A percentile compares a stretch with the other conserved stretches of the same genome.
These are phyloP conservation scores for Seira ritae DNA, from an alignment of 2,888 invertebrate genomes.

Conservation along the genomic window DNA sequence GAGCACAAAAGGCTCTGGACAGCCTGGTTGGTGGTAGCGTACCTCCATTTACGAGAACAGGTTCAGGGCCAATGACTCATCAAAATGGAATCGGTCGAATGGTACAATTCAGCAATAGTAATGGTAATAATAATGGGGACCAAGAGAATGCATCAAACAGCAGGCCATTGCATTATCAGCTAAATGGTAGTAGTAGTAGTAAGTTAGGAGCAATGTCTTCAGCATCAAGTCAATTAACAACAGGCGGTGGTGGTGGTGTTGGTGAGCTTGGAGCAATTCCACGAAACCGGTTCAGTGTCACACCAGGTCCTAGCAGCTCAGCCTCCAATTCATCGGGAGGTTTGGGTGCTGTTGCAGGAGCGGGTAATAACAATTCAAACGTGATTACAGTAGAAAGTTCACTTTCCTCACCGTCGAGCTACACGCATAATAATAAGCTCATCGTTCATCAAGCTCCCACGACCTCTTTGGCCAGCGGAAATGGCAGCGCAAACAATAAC, in stretches of 20 bases:
- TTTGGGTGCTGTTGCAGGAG: conserved; percentile 27
- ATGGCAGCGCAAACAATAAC: not conserved
- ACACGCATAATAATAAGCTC: conserved; percentile 43
- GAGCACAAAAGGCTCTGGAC: conserved; percentile 72
- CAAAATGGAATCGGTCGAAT: conserved; percentile 46
- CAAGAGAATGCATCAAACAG: conserved; percentile 31
- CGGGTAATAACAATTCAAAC: too few relatives aligned
- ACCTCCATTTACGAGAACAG: conserved; percentile 63
- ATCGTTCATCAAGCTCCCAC: conserved; percentile 50
- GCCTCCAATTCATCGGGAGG: conserved; percentile 63
- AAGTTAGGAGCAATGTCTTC: conserved; percentile 46
- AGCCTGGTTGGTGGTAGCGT: conserved; percentile 55
- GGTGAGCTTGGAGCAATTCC: conserved; percentile 60
- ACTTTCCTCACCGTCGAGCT: conserved; percentile 60
- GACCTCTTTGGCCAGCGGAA: conserved; percentile 57
- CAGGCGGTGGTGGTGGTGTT: too few relatives aligned
- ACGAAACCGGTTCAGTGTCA: conserved; percentile 69
- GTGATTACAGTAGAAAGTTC: conserved; percentile 47
- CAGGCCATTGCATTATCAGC: conserved; percentile 29
- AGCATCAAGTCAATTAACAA: conserved; percentile 39
- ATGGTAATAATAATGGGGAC: not conserved
- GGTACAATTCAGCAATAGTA: conserved; percentile 53
- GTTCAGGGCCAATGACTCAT: conserved; percentile 67
- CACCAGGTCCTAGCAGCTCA: conserved; percentile 63
- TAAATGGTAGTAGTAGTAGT: conserved; percentile 19